Percentiles rank a stretch among this genome's conserved stretches.
These are phyloP conservation scores for Icerya purchasi DNA, from an alignment of 2,888 invertebrate species.

Conservation along the genomic window DNA sequence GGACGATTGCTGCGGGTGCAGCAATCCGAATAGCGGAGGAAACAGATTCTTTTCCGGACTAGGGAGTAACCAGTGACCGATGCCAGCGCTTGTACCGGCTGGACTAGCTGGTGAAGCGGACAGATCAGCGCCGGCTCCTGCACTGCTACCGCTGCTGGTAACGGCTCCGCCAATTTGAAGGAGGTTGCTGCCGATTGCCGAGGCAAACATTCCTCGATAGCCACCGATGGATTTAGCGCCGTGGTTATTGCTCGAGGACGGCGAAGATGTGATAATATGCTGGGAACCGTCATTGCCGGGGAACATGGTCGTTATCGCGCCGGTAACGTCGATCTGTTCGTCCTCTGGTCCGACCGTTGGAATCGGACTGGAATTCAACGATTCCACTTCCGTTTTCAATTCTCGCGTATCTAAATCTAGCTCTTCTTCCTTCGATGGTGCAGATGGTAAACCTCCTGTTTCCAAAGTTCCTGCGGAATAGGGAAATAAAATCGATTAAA, in stretches of 20 bases:
- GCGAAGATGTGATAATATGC: slow-evolving; percentile 20
- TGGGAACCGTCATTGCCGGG: slow-evolving; percentile 1
- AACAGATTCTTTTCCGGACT: slow-evolving; percentile 41
- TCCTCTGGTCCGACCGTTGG: not conserved
- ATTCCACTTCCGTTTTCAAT: slow-evolving; percentile 13
- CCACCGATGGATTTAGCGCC: slow-evolving; percentile 22
- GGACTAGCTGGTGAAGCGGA: slow-evolving; percentile 28
- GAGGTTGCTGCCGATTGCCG: slow-evolving; percentile 33
- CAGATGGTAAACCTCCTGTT: slow-evolving; percentile 13
- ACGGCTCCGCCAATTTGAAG: slow-evolving; percentile 25
- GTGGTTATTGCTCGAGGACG: slow-evolving; percentile 23
- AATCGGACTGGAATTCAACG: slow-evolving; percentile 13
- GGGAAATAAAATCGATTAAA: too few species aligned
- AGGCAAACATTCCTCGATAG: slow-evolving; percentile 51
- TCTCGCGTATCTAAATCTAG: slow-evolving; percentile 11
- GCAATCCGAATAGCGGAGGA: slow-evolving; percentile 38
- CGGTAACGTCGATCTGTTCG: not conserved
- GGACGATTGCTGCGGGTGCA: slow-evolving; percentile 33
- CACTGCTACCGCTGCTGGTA: slow-evolving; percentile 22
- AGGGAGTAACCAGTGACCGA: slow-evolving; percentile 50
- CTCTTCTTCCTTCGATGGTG: slow-evolving; percentile 11
- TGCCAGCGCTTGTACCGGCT: slow-evolving; percentile 28
- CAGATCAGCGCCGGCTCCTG: slow-evolving; percentile 21
- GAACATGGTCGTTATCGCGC: not conserved
- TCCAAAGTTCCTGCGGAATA: slow-evolving; percentile 18